Conservation (phyloP, 1,140 invertebrate species). For the Ostrea edulis region DNA sequence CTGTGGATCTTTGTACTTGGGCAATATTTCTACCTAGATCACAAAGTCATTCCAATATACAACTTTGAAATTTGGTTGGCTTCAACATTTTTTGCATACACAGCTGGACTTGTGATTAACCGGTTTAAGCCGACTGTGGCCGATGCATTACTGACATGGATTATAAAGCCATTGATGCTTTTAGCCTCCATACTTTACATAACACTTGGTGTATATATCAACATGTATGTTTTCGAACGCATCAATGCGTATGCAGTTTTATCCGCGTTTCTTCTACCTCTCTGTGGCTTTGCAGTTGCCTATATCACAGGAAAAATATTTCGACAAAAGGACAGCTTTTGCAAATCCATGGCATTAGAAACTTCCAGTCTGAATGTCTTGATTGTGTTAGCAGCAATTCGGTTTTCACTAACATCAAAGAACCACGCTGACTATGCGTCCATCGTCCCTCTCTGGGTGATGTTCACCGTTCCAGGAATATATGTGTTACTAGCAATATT, state of each 20-base stretch:
- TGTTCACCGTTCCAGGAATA: constrained; percentile 74
- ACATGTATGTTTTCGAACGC: constrained; percentile 76
- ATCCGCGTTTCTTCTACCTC: constrained; percentile 71
- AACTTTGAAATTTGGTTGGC: constrained; percentile 76
- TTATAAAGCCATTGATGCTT: constrained; percentile 76
- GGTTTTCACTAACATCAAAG: constrained; percentile 71
- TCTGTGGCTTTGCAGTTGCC: constrained; percentile 71
- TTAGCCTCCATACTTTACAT: constrained; percentile 76
- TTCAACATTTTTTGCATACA: constrained; percentile 72
- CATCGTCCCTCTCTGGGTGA: constrained; percentile 73
- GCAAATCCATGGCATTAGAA: constrained; percentile 74
- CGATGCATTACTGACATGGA: constrained; percentile 74
- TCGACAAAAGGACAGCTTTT: constrained; percentile 68
- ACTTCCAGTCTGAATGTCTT: constrained; percentile 75
- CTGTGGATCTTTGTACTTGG: constrained; percentile 76
- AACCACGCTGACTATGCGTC: constrained; percentile 72
- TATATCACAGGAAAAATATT: constrained; percentile 65
- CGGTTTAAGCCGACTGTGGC: constrained; percentile 70
- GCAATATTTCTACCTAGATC: constrained; percentile 70
- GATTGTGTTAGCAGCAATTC: constrained; percentile 71
- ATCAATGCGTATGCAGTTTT: constrained; percentile 68
- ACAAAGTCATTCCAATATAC: constrained; percentile 72
- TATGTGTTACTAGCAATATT: constrained; percentile 72
- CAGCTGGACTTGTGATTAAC: constrained; percentile 71
- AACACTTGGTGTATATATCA: constrained; percentile 78